Evolutionary conservation across 2,113 vertebrate species (phyloP).

Genomic region (Tetrax tetrax): DNA sequence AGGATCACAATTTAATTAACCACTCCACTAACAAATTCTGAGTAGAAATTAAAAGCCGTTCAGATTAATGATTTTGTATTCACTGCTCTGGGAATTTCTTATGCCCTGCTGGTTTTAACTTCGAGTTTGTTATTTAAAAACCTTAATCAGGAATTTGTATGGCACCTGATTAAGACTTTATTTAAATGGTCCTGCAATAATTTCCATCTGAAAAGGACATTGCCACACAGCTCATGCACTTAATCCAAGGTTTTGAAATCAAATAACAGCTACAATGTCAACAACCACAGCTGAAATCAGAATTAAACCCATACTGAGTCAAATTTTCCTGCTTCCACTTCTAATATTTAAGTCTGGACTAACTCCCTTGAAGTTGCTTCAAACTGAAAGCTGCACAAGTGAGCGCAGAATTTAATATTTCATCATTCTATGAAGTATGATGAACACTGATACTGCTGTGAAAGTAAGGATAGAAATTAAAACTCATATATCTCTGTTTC

Average conservation of each 20-base stretch:
- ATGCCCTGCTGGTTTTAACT: slow-evolving; percentile 18
- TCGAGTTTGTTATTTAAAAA: slow-evolving; percentile 58
- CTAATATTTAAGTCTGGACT: background rate
- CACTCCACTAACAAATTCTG: background rate
- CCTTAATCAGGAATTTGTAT: slow-evolving; percentile 38
- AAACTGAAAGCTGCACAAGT: background rate
- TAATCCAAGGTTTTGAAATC: background rate
- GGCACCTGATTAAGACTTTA: slow-evolving; percentile 48
- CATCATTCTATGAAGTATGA: background rate
- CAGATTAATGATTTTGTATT: slow-evolving; percentile 49
- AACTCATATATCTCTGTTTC: background rate
- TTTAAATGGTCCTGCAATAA: slow-evolving; percentile 2
- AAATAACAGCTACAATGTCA: background rate
- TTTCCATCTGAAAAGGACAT: slow-evolving; percentile 8
- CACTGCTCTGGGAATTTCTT: background rate
- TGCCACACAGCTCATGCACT: background rate
- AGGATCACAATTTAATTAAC: slow-evolving; percentile 24
- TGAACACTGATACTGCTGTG: background rate
- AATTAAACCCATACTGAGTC: background rate
- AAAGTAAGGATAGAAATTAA: background rate
- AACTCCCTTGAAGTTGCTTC: background rate
- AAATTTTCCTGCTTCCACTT: background rate
- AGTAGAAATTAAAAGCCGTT: slow-evolving; percentile 47
- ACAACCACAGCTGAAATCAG: background rate
- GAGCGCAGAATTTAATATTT: background rate